Percentiles rank a stretch among this genome's conserved stretches.
Evolutionary conservation across 2,888 invertebrate genomes (phyloP).

Genomic region (Electrophaes corylata): DNA sequence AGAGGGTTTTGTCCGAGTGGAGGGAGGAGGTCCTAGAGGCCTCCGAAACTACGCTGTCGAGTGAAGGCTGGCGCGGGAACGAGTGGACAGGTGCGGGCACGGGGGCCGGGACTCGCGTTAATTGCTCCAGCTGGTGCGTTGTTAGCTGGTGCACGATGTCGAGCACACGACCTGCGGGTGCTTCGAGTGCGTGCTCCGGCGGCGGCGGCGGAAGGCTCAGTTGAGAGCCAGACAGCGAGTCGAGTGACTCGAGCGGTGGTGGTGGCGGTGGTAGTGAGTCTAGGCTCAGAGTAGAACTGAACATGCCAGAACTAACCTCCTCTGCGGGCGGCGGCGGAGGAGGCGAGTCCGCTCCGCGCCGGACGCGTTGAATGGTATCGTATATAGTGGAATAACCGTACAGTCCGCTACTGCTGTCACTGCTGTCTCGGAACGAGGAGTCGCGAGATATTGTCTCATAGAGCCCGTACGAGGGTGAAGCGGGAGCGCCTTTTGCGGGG

Average conservation of each 20-base stretch:
- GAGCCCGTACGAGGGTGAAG: constrained; percentile 63
- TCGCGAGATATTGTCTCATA: constrained; percentile 68
- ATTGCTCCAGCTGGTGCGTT: constrained; percentile 68
- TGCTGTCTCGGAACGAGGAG: constrained; percentile 55
- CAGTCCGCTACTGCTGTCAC: constrained; percentile 64
- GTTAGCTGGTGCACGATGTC: constrained; percentile 74
- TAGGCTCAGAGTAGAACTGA: constrained; percentile 90
- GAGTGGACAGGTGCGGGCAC: constrained; percentile 65
- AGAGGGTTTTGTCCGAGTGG: constrained; percentile 71
- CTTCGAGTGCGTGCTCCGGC: constrained; percentile 77
- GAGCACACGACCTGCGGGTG: constrained; percentile 66
- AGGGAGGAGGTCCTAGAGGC: constrained; percentile 74
- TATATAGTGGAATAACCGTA: constrained; percentile 80
- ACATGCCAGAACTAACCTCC: constrained; percentile 79
- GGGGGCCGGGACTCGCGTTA: constrained; percentile 64
- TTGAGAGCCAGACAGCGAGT: constrained; percentile 88
- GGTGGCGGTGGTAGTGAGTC: constrained; percentile 93
- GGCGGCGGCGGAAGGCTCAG: constrained; percentile 91
- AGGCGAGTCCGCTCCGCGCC: constrained; percentile 71
- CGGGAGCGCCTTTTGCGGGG: constrained; percentile 53
- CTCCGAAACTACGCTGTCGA: constrained; percentile 82
- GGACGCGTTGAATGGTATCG: constrained; percentile 77
- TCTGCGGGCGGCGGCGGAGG: constrained; percentile 89
- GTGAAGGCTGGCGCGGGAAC: constrained; percentile 83
- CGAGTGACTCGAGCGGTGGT: constrained; percentile 85